Percentiles rank a stretch among this genome's conserved stretches.
Evolutionary conservation across 2,888 invertebrate species (phyloP).

Genomic region (Amiota minor): DNA sequence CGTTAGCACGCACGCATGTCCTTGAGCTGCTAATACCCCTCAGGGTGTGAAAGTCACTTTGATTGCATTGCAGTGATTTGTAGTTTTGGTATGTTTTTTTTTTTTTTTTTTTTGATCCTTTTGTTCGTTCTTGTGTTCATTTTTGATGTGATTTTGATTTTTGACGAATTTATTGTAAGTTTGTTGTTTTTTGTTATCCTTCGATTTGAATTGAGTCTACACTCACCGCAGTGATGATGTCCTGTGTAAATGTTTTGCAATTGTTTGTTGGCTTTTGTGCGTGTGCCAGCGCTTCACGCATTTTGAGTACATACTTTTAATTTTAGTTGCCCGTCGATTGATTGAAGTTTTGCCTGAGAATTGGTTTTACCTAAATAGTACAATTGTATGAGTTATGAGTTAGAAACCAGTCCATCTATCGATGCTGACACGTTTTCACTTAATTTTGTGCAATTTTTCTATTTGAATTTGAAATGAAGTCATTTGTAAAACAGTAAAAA

Average conservation of each 20-base stretch:
- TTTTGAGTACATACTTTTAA: conserved; percentile 34
- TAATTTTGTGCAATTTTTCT: conserved; percentile 55
- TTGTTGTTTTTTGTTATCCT: conserved; percentile 35
- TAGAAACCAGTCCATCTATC: neutral
- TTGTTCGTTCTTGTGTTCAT: conserved; percentile 28
- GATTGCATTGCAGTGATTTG: conserved; percentile 2
- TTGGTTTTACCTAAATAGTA: too few relatives aligned
- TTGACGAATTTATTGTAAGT: conserved; percentile 58
- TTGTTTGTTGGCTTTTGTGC: conserved; percentile 63
- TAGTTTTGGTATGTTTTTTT: conserved; percentile 24
- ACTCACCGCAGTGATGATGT: neutral
- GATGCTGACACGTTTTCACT: conserved; percentile 52
- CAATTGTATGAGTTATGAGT: too few relatives aligned
- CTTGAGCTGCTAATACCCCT: conserved; percentile 63
- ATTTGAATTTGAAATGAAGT: conserved; percentile 60
- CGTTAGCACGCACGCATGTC: conserved; percentile 42
- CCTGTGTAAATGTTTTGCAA: conserved; percentile 61
- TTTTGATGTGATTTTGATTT: conserved; percentile 63
- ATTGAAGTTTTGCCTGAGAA: neutral
- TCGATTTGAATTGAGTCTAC: conserved; percentile 9
- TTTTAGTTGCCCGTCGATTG: conserved; percentile 31
- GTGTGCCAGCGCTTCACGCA: conserved; percentile 40
- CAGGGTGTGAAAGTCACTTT: conserved; percentile 70
- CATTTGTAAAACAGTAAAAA: conserved; percentile 48
- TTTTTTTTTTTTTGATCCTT: conserved; percentile 6